These are phyloP conservation scores for Pachycephus smyrnensis DNA, from an alignment of 2,888 invertebrate species.

Conservation along the genomic window DNA sequence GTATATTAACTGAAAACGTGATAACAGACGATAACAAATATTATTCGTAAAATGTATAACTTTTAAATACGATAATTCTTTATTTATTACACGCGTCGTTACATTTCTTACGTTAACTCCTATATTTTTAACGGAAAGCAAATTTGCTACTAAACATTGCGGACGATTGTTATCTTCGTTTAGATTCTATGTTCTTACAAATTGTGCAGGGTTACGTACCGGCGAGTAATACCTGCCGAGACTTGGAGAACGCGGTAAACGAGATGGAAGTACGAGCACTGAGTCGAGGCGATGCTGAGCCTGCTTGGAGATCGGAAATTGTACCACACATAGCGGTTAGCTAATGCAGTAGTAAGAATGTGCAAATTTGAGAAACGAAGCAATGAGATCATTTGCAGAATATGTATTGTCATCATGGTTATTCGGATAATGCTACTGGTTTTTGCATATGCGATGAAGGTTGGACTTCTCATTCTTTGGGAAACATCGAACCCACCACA, in stretches of 20 bases:
- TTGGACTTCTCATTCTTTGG: slow-evolving; percentile 62
- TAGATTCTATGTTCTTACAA: background rate
- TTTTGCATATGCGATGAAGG: slow-evolving; percentile 63
- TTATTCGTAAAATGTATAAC: background rate
- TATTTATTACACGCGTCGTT: background rate
- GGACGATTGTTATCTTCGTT: background rate
- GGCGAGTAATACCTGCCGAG: slow-evolving; percentile 62
- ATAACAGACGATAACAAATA: background rate
- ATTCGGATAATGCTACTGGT: slow-evolving; percentile 54
- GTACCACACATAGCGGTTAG: slow-evolving; percentile 36
- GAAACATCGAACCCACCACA: slow-evolving; percentile 57
- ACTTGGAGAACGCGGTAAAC: slow-evolving; percentile 58
- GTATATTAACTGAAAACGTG: background rate
- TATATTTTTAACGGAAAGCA: background rate
- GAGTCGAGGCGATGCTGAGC: slow-evolving; percentile 32
- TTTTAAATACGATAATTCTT: too few species aligned
- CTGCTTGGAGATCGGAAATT: slow-evolving; percentile 34
- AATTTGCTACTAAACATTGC: background rate
- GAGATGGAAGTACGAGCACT: slow-evolving; percentile 38
- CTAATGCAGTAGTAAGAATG: slow-evolving; percentile 3
- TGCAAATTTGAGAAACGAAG: background rate
- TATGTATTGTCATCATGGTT: slow-evolving; percentile 63
- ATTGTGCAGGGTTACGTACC: slow-evolving; percentile 59
- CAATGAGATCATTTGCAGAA: slow-evolving; percentile 34
- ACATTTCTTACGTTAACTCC: background rate